Base-by-base conservation (phyloP, 2,113 vertebrate genomes). In the Pristiophorus japonicus region DNA sequence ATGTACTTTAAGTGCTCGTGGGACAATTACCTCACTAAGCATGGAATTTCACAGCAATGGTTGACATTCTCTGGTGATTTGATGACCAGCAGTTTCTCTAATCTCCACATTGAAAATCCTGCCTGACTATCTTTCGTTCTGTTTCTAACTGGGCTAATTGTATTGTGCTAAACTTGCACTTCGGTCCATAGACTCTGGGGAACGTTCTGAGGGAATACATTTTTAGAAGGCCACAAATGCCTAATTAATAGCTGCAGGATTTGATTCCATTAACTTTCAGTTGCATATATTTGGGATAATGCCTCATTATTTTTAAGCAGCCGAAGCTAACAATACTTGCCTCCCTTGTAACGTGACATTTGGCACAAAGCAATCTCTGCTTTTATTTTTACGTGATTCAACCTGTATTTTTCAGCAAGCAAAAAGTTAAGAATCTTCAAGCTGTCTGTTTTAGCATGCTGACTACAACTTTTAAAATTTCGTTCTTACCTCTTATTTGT, bases 181-280 rank as follows among this genome's bases (percentile, higher is more conserved):
- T 20, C 4, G 59, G 88, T 92, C 88, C n/a, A 38, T 20, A 65
- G 34, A 63, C 88, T 92, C 30, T 38, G 34, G 59, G 88, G 88
- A 92, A 4, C 16, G 10, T 38, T 63, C 34, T n/a, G 7, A 63
- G n/a, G n/a, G 16, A 65, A 92, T 63, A 63, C 62, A 92, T 38
- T 63, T 92, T 63, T 42, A 92, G 34, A 92, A 92, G 59, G 16
- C 34, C 88, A 62, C 20, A 63, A 63, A 18, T 63, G 88, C n/a
- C 88, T 63, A 92, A 92, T 92, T 92, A 92, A 92, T 20, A 38
- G 34, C 87, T 92, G 11, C 88, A 92, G 14, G 55, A 62, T 38
- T 62, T n/a, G 4, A 30, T 91, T 4, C 51, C 12, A 91, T 65
- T 62, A 42, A 38, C n/a, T n/a, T 92, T 92, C 55, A 38, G 12